phyloP scores from a whole-genome alignment of 2,797 vertebrate species.

The Selene dorsalis region DNA sequence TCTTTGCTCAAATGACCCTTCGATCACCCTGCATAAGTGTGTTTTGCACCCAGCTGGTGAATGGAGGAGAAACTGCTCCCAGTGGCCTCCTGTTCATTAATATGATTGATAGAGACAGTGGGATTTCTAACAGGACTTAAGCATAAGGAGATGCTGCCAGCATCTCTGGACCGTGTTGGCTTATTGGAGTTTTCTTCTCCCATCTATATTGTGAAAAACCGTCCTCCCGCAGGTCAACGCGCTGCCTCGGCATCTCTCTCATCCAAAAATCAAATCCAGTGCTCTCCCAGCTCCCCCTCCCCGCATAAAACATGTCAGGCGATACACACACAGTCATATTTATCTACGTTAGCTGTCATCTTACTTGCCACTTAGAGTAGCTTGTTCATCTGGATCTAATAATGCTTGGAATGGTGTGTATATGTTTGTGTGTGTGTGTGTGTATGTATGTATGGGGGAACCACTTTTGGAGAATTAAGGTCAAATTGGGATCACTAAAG shows the following conservation, averaged over 20 bases:
- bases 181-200: not conserved
- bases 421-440: slow-evolving; percentile 2
- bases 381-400: slow-evolving; percentile 70
- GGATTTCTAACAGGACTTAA: slow-evolving; percentile 7
- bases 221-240: slow-evolving; percentile 40
- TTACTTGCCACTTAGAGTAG: slow-evolving; percentile 52
- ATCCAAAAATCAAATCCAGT: slow-evolving; percentile 57
- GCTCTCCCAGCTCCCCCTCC: not conserved
- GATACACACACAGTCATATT: slow-evolving; percentile 40
- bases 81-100: slow-evolving; percentile 33
- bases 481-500: slow-evolving; percentile 55
- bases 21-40: not conserved
- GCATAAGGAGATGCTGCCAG: not conserved
- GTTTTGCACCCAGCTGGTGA: slow-evolving; percentile 3
- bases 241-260: slow-evolving; percentile 21
- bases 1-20: slow-evolving; percentile 13
- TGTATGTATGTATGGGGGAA: not conserved
- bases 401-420: slow-evolving; percentile 35
- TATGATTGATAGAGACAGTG: slow-evolving; percentile 32
- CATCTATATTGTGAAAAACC: slow-evolving; percentile 27
- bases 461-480: slow-evolving; percentile 51
- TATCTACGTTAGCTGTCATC: slow-evolving; percentile 60
- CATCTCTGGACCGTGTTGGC: slow-evolving; percentile 13
- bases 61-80: slow-evolving; percentile 7
- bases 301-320: slow-evolving; percentile 40